A percentile compares a stretch with the other conserved stretches of the same genome.
Evolutionary conservation across 2,797 vertebrate species (phyloP).

Genomic region (Neomorphus geoffroyi): DNA sequence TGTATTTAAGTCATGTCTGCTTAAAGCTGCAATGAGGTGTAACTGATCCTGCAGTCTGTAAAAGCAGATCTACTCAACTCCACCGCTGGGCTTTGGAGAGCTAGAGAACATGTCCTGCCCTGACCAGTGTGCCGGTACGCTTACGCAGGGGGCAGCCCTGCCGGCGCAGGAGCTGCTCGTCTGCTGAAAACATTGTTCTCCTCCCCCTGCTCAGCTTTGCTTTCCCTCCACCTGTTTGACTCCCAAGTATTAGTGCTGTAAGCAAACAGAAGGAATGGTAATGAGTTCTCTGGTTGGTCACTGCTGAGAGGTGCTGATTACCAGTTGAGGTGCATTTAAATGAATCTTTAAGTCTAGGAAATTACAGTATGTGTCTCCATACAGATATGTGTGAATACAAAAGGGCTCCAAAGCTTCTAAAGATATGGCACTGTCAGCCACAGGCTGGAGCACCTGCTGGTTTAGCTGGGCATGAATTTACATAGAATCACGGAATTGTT

Average conservation of each 20-base stretch:
- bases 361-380: not conserved
- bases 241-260: not conserved
- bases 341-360: not conserved
- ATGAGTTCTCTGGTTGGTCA: not conserved
- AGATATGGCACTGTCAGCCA: not conserved
- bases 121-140: fast-evolving
- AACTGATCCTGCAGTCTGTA: not conserved
- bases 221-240: not conserved
- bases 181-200: fast-evolving
- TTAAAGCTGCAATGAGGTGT: not conserved
- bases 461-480: not conserved
- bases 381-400: not conserved
- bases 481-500: too few species aligned
- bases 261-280: not conserved
- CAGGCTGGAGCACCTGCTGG: not conserved
- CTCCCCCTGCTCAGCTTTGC: not conserved
- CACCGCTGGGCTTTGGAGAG: not conserved
- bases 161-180: fast-evolving
- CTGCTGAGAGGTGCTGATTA: not conserved
- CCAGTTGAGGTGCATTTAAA: not conserved
- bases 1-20: not conserved
- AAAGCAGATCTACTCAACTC: not conserved
- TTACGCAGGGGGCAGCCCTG: not conserved
- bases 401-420: not conserved
- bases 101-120: fast-evolving